phyloP scores from a whole-genome alignment of 2,113 vertebrate species.

The Heptranchias perlo region DNA sequence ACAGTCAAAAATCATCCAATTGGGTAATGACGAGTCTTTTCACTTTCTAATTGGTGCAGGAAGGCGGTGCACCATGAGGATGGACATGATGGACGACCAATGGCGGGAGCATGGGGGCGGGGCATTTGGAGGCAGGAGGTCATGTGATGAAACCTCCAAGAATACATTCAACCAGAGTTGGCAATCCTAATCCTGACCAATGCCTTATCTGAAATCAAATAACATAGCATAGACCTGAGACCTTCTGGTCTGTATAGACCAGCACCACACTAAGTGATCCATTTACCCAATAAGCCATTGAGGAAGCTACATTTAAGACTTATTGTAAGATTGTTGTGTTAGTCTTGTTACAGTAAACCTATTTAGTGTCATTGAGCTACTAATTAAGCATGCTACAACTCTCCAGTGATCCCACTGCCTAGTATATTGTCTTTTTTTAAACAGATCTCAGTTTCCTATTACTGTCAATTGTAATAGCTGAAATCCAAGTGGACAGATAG shows the following conservation, averaged over 20 bases:
- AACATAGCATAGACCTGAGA: too few species aligned
- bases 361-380: neutral
- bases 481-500: neutral
- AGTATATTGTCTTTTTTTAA: neutral
- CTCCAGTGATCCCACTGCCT: neutral
- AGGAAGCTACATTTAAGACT: neutral
- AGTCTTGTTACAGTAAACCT: neutral
- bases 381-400: neutral
- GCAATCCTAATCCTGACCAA: too few species aligned
- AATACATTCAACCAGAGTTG: too few species aligned
- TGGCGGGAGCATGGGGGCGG: too few species aligned
- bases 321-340: neutral
- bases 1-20: too few species aligned
- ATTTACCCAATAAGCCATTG: neutral
- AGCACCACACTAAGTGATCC: neutral
- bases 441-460: neutral
- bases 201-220: too few species aligned
- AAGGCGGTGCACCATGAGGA: too few species aligned
- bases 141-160: too few species aligned
- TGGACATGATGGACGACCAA: too few species aligned
- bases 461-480: neutral
- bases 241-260: neutral
- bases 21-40: too few species aligned
- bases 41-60: too few species aligned
- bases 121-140: too few species aligned